Percentiles rank a stretch among this genome's conserved stretches.
These are phyloP conservation scores for Bos indicus DNA, from an alignment of 2,113 vertebrate genomes.

Conservation along the genomic window DNA sequence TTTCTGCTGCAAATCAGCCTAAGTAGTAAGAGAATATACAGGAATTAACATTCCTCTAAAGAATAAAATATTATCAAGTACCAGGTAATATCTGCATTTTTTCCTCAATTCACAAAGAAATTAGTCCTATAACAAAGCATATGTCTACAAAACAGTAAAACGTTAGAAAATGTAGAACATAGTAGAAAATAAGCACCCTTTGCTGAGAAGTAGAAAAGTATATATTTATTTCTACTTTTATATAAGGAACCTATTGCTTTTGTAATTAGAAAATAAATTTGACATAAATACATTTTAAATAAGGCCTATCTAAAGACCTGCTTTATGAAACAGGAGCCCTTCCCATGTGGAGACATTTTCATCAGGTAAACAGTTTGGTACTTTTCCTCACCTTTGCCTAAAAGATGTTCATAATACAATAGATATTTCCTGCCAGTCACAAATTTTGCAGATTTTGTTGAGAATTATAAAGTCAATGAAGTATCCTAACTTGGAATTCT, in stretches of 20 bases:
- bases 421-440: not conserved
- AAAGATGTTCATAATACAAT: not conserved
- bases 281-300: not conserved
- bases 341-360: not conserved
- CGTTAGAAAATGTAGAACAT: not conserved
- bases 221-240: not conserved
- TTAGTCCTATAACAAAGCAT: not conserved
- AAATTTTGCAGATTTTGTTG: not conserved
- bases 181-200: not conserved
- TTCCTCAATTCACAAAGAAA: not conserved
- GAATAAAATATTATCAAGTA: not conserved
- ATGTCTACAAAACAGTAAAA: not conserved
- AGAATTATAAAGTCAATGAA: not conserved
- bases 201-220: not conserved
- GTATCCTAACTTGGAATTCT: not conserved
- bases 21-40: constrained; percentile 34
- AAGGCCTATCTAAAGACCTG: not conserved
- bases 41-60: not conserved
- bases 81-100: not conserved
- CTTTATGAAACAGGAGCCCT: not conserved
- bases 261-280: constrained; percentile 1
- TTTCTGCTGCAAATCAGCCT: constrained; percentile 89
- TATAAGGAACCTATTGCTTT: not conserved
- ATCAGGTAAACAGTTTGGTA: not conserved
- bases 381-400: not conserved